Conservation (phyloP, 2,113 vertebrate species). For the Fulmarus glacialis region DNA sequence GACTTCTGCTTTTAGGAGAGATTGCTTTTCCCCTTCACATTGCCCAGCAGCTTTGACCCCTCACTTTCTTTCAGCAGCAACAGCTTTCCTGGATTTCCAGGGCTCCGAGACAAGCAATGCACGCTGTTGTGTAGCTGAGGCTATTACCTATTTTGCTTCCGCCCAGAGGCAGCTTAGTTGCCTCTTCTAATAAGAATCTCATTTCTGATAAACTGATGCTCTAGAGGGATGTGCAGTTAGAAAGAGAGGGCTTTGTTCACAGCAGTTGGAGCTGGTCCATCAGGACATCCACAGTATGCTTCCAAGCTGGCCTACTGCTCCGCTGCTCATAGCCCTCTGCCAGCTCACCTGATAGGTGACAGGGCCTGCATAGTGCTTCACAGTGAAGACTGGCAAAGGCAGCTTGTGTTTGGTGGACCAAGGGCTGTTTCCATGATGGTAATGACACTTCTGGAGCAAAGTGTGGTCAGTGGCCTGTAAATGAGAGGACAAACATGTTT, state of each 20-base stretch:
- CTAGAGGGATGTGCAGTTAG: background rate
- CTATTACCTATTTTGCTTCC: background rate
- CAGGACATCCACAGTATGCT: background rate
- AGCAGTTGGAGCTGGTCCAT: background rate
- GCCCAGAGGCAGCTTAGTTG: background rate
- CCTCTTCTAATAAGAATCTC: background rate
- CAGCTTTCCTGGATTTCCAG: background rate
- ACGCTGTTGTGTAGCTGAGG: background rate
- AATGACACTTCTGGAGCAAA: slow-evolving; percentile 96
- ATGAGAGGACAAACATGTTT: background rate
- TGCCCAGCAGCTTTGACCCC: background rate
- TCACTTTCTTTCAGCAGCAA: background rate
- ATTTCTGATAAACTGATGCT: background rate
- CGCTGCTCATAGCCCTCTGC: background rate
- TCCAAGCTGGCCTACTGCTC: background rate
- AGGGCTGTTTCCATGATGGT: slow-evolving; percentile 84
- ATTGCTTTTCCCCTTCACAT: background rate
- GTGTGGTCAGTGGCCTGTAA: slow-evolving; percentile 92
- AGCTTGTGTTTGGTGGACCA: slow-evolving; percentile 88
- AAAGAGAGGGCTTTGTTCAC: background rate
- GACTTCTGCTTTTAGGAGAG: background rate
- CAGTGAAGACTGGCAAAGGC: slow-evolving; percentile 89
- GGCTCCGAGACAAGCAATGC: background rate
- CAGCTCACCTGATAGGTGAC: slow-evolving; percentile 90
- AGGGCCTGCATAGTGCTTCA: slow-evolving; percentile 88